These are phyloP conservation scores for Microchirus variegatus DNA, from an alignment of 2,797 vertebrate genomes.

Conservation along the genomic window DNA sequence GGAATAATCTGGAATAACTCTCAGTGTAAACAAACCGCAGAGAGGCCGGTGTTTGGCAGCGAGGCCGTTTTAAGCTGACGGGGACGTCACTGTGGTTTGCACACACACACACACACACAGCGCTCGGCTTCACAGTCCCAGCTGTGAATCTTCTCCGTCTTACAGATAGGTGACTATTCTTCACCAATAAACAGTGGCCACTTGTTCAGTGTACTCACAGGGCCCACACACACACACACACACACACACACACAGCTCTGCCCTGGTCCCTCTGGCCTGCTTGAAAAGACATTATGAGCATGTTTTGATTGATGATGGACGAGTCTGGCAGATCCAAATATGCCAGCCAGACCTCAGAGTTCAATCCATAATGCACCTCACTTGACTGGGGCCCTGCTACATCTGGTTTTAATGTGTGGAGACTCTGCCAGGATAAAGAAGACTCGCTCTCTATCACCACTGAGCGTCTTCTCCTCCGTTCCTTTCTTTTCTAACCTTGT, in stretches of 20 bases:
- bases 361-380: conserved; percentile 46
- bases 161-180: conserved; percentile 66
- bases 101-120: conserved; percentile 54
- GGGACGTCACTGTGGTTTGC: conserved; percentile 68
- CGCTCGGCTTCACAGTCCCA: conserved; percentile 46
- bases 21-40: conserved; percentile 75
- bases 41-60: conserved; percentile 52
- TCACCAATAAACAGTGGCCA: conserved; percentile 47
- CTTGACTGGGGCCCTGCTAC: conserved; percentile 53
- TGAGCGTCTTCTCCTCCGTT: conserved; percentile 11
- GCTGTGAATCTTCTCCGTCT: conserved; percentile 43
- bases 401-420: conserved; percentile 79
- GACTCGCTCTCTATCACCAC: conserved; percentile 40
- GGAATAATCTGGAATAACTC: conserved; percentile 65
- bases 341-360: conserved; percentile 60
- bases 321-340: conserved; percentile 63
- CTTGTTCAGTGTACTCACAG: conserved; percentile 32
- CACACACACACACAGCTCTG: background rate
- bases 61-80: conserved; percentile 58
- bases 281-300: conserved; percentile 26
- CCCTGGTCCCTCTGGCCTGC: conserved; percentile 14
- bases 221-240: conserved; percentile 1
- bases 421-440: conserved; percentile 42
- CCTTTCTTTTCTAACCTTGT: conserved; percentile 10
- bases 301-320: conserved; percentile 62